Conservation (phyloP, 2,888 invertebrate species). For the Electrophaes corylata region DNA sequence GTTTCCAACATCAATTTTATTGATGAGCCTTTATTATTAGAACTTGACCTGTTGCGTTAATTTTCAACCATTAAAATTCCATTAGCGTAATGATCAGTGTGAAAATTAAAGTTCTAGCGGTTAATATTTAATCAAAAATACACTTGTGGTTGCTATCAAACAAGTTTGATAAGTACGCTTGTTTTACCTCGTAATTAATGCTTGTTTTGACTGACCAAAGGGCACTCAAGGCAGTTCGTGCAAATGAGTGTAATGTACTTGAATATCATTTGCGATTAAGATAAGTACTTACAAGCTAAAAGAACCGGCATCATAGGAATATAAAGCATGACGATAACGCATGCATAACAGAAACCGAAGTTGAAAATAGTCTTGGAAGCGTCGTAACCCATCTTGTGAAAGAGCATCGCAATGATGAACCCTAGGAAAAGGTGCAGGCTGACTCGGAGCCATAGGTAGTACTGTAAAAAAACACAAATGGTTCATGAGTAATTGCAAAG, state of each 20-base stretch:
- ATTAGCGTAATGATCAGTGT: slow-evolving; percentile 1
- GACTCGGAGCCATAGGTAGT: slow-evolving; percentile 88
- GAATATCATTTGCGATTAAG: too few species aligned
- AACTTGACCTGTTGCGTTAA: too few species aligned
- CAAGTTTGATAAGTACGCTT: background rate
- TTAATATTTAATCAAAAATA: background rate
- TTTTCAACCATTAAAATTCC: slow-evolving; percentile 5
- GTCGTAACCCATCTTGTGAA: slow-evolving; percentile 90
- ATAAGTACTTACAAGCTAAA: slow-evolving; percentile 88
- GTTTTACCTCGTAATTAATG: background rate
- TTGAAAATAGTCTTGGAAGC: slow-evolving; percentile 93
- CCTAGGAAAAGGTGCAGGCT: slow-evolving; percentile 88
- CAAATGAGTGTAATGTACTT: too few species aligned
- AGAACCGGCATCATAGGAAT: slow-evolving; percentile 93
- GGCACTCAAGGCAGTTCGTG: too few species aligned
- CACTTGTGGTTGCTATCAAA: background rate
- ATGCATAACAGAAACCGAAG: slow-evolving; percentile 93
- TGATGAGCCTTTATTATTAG: background rate
- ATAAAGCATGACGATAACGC: slow-evolving; percentile 91
- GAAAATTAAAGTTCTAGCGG: slow-evolving; percentile 3
- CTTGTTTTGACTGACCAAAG: background rate
- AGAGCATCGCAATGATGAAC: slow-evolving; percentile 88
- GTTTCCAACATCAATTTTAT: background rate
- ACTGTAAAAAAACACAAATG: slow-evolving; percentile 74
- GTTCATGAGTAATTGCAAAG: too few species aligned